A percentile compares a stretch with the other conserved stretches of the same genome.
phyloP scores from a whole-genome alignment of 1,140 invertebrate genomes.

The Cheumatopsyche charites region DNA sequence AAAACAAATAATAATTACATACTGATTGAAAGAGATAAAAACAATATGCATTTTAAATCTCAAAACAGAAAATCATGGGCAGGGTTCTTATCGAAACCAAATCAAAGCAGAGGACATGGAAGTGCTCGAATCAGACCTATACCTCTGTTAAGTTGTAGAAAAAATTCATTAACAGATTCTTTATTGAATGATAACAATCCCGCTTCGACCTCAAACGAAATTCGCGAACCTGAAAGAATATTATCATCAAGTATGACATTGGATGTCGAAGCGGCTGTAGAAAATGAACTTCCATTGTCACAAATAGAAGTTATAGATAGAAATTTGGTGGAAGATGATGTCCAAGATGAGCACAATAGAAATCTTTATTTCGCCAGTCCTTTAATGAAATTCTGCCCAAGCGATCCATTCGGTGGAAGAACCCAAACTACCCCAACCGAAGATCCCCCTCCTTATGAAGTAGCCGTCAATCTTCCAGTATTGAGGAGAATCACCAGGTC shows the following conservation, averaged over 20 bases:
- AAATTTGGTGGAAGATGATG: constrained; percentile 46
- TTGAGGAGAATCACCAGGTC: constrained; percentile 62
- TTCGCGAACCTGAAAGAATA: not conserved
- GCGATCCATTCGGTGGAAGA: constrained; percentile 67
- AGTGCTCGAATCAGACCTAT: constrained; percentile 45
- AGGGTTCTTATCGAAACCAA: constrained; percentile 44
- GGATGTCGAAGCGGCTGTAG: constrained; percentile 5
- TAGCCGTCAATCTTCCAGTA: constrained; percentile 61
- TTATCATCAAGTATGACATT: constrained; percentile 14
- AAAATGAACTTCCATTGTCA: constrained; percentile 31
- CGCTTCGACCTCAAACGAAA: constrained; percentile 4
- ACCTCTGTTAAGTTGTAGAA: constrained; percentile 39
- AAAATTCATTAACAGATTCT: constrained; percentile 44
- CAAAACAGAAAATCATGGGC: constrained; percentile 48
- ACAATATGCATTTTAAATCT: constrained; percentile 34
- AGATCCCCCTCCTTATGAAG: constrained; percentile 61
- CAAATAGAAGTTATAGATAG: constrained; percentile 47
- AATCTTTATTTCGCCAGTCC: constrained; percentile 66
- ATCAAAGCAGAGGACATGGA: constrained; percentile 36
- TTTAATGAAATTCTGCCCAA: constrained; percentile 65
- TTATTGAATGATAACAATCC: constrained; percentile 35
- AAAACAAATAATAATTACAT: constrained; percentile 39
- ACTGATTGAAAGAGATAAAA: constrained; percentile 40
- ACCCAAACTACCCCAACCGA: constrained; percentile 60
- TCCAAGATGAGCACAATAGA: constrained; percentile 50